These are phyloP conservation scores for Galbula dea DNA, from an alignment of 2,113 vertebrate species.

Conservation along the genomic window DNA sequence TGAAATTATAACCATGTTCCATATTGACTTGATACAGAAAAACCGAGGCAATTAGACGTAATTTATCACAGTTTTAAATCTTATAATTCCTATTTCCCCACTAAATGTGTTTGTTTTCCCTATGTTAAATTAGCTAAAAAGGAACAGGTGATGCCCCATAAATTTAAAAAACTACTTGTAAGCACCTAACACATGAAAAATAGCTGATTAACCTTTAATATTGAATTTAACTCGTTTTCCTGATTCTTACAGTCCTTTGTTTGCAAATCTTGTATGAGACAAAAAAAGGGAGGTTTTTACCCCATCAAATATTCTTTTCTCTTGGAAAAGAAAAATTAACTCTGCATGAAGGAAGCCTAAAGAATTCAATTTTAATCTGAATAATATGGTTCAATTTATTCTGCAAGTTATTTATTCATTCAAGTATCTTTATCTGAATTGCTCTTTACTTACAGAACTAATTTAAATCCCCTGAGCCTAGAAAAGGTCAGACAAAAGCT, in stretches of 20 bases:
- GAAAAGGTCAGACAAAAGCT: slow-evolving; percentile 4
- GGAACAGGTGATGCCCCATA: neutral
- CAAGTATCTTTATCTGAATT: neutral
- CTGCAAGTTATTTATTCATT: neutral
- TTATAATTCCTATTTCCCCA: neutral
- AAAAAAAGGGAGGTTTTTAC: neutral
- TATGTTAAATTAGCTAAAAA: neutral
- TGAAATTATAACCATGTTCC: neutral
- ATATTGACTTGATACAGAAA: neutral
- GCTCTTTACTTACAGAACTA: slow-evolving; percentile 19
- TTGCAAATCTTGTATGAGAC: neutral
- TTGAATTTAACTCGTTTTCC: neutral
- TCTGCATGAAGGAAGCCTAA: neutral
- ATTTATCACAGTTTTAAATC: neutral
- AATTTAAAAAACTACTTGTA: neutral
- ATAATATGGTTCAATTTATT: neutral
- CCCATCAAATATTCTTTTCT: neutral
- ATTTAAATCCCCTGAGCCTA: neutral
- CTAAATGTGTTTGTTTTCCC: neutral
- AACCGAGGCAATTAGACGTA: neutral
- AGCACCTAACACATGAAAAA: neutral
- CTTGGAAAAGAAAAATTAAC: neutral
- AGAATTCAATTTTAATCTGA: neutral
- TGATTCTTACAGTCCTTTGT: neutral
- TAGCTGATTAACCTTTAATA: neutral